Conservation (phyloP, 2,797 vertebrate species). For the Harpagifer antarcticus region DNA sequence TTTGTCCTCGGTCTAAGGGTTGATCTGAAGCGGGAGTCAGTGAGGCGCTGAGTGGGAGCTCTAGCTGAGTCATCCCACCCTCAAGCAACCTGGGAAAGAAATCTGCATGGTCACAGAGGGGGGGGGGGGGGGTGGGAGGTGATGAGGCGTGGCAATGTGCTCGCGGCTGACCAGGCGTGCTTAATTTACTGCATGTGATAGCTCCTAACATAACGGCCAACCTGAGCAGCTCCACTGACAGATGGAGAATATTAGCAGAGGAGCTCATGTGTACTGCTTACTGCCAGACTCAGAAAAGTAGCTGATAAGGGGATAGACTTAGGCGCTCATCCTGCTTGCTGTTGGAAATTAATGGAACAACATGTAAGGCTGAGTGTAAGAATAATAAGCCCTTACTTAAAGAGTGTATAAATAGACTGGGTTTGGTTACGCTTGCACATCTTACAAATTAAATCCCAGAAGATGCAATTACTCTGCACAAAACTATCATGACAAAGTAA, state of each 20-base stretch:
- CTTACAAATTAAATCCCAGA: slow-evolving; percentile 63
- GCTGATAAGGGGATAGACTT: slow-evolving; percentile 74
- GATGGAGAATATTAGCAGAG: slow-evolving; percentile 72
- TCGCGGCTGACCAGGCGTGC: slow-evolving; percentile 57
- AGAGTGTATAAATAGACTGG: slow-evolving; percentile 54
- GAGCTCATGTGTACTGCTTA: slow-evolving; percentile 62
- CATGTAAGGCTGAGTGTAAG: slow-evolving; percentile 52
- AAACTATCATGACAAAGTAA: slow-evolving; percentile 52
- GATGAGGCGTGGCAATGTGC: slow-evolving; percentile 43
- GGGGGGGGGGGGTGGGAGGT: slow-evolving; percentile 41
- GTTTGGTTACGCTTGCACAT: slow-evolving; percentile 51
- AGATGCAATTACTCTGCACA: slow-evolving; percentile 59
- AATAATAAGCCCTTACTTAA: slow-evolving; percentile 66
- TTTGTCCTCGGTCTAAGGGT: slow-evolving; percentile 38
- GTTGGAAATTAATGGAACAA: slow-evolving; percentile 68
- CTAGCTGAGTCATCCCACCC: slow-evolving; percentile 66
- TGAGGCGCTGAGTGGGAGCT: slow-evolving; percentile 42
- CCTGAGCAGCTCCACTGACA: slow-evolving; percentile 60
- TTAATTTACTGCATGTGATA: slow-evolving; percentile 55
- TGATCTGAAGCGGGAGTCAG: slow-evolving; percentile 54
- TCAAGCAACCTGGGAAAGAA: slow-evolving; percentile 59
- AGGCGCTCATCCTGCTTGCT: slow-evolving; percentile 66
- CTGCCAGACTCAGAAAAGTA: slow-evolving; percentile 63
- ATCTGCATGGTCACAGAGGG: slow-evolving; percentile 55
- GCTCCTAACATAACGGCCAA: slow-evolving; percentile 55